Base-by-base conservation (phyloP, 2,888 invertebrate species). In the Pollenia amentaria region DNA sequence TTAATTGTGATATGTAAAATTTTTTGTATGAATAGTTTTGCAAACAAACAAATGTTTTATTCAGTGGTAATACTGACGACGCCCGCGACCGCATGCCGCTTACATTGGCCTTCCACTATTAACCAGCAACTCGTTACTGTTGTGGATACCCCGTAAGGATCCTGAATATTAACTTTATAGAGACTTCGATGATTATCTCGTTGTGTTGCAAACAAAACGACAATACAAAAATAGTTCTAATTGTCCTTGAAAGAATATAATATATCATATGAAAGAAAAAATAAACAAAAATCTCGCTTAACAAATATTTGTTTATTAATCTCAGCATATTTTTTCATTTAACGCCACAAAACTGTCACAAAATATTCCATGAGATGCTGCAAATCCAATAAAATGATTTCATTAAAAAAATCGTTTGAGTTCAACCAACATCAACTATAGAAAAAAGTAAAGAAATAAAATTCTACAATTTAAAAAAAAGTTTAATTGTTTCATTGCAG, bases 401-500 rank as follows among this genome's bases (percentile, higher is more conserved):
- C 3, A 14, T 2, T 10, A 16, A 62, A 57, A 38, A 16, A 18
- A 16, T 38, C 48, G 2, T 51, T 51, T n/a, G 16, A 51, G 48
- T 8, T 51, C 10, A 72, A 16, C 44, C 10, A 72, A 16, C 44
- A 11, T 57, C 21, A 40, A 12, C 18, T 7, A 55, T 6, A 11
- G 6, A 29, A 21, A 12, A 3, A 21, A 55, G 40, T 16, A 8
- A 14, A n/a, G 3, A 40, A 73, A n/a, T 12, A 48, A 10, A 46
- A 38, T 57, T 38, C 3, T 7, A 48, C 1, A 18, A 18, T 21
- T 21, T 21, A 6, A 6, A 40, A 38, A 57, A 78, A 77, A 14
- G 4, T 46, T 51, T 48, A n/a, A 73, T 65, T 65, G 55, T 81
- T 81, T 73, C 57, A 65, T 73, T 48, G 65, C 46, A 72, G 65